Evolutionary conservation across 2,113 vertebrate species (phyloP).

Genomic region (Hippolais icterina): DNA sequence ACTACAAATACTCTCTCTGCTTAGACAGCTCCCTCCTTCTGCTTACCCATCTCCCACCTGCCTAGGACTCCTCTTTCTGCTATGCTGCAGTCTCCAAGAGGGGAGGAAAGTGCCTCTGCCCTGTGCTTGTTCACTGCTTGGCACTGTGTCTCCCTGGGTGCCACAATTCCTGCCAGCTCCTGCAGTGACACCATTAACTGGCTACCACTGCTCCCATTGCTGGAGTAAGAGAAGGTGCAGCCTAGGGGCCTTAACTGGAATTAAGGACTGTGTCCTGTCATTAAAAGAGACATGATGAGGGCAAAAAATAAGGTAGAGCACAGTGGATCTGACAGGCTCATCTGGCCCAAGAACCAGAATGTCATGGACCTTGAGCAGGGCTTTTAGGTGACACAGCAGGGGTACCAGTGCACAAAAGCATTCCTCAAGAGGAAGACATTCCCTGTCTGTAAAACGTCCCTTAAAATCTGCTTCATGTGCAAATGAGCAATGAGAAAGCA

Average conservation of each 20-base stretch:
- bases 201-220: not conserved
- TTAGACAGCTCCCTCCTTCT: not conserved
- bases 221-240: not conserved
- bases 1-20: not conserved
- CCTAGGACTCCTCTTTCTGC: not conserved
- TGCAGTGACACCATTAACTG: not conserved
- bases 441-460: not conserved
- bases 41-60: not conserved
- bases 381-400: not conserved
- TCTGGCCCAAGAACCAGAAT: not conserved
- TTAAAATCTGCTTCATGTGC: not conserved
- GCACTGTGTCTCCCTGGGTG: fast-evolving
- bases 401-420: not conserved
- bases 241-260: not conserved
- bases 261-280: no score
- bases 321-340: not conserved
- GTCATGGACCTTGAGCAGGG: not conserved
- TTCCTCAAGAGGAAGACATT: not conserved
- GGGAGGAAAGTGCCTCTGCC: not conserved
- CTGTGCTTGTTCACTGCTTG: not conserved
- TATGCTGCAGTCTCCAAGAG: not conserved
- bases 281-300: not conserved
- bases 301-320: not conserved
- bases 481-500: not conserved
- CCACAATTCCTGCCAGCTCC: not conserved